These are phyloP conservation scores for Odontocolon sp. DNA, from an alignment of 2,888 invertebrate species.

Conservation along the genomic window DNA sequence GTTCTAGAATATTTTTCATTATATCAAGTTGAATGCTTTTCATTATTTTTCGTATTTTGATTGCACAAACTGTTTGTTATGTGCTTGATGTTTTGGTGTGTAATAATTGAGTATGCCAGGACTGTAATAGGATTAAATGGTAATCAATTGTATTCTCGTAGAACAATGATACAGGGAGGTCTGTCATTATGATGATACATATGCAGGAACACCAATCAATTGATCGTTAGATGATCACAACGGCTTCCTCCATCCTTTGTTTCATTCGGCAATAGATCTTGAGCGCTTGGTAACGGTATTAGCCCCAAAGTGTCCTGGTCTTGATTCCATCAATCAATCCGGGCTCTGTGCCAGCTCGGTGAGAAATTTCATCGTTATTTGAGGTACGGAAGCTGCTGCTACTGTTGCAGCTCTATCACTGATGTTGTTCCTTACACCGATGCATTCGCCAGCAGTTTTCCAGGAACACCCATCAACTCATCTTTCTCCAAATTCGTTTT, in stretches of 20 bases:
- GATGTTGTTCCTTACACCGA: not conserved
- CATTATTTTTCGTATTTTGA: no score
- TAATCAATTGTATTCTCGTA: no score
- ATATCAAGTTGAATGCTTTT: no score
- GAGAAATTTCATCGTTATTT: conserved; percentile 8
- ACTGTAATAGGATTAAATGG: no score
- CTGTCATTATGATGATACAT: no score
- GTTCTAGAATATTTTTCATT: no score
- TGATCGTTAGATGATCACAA: conserved; percentile 56
- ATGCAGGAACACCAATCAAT: not conserved
- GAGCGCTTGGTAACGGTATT: not conserved
- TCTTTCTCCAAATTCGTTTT: conserved; percentile 6
- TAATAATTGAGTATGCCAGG: no score
- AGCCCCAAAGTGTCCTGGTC: conserved; percentile 46
- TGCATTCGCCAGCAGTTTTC: not conserved
- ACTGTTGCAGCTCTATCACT: not conserved
- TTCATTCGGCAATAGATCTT: conserved; percentile 26
- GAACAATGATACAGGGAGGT: no score
- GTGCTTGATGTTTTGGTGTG: no score
- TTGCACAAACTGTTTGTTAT: no score
- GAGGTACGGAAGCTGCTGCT: not conserved
- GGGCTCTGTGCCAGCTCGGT: conserved; percentile 57
- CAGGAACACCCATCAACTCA: conserved; percentile 17
- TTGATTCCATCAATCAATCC: conserved; percentile 68
- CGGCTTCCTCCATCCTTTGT: conserved; percentile 67